A percentile compares a stretch with the other conserved stretches of the same genome.
Conservation (phyloP, 2,888 invertebrate species). For the Chironomus riparius region DNA sequence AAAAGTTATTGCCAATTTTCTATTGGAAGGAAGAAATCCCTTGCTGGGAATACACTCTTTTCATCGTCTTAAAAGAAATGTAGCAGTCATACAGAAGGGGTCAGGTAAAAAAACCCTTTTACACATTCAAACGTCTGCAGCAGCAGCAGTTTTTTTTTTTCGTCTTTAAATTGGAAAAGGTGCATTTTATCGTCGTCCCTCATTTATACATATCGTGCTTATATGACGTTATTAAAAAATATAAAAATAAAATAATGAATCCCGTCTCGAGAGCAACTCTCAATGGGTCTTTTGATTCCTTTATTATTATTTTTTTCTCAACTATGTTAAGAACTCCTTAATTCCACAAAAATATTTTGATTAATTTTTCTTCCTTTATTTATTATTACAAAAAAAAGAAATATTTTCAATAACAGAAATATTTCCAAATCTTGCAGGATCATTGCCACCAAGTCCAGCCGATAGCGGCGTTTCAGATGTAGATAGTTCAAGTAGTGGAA, state of each 20-base stretch:
- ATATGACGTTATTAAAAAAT: background rate
- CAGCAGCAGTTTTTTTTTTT: too few relatives aligned
- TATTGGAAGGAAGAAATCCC: background rate
- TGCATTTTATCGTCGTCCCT: slow-evolving; percentile 5
- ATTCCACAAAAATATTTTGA: slow-evolving; percentile 23
- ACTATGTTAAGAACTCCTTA: slow-evolving; percentile 1
- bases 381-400: background rate
- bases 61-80: background rate
- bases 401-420: slow-evolving; percentile 28
- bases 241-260: background rate
- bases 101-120: slow-evolving; percentile 25
- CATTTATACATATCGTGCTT: background rate
- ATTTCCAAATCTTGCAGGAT: slow-evolving; percentile 51
- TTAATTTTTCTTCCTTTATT: background rate
- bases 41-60: slow-evolving; percentile 16
- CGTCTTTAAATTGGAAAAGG: slow-evolving; percentile 22
- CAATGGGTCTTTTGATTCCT: background rate
- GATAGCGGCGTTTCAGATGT: slow-evolving; percentile 97
- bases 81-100: background rate
- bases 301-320: background rate
- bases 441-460: slow-evolving; percentile 92
- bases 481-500: slow-evolving; percentile 80
- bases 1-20: slow-evolving; percentile 25
- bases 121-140: background rate
- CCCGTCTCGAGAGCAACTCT: background rate